Percentiles rank a stretch among this genome's conserved stretches.
Conservation (phyloP, 2,888 invertebrate species). For the Busseola fusca region DNA sequence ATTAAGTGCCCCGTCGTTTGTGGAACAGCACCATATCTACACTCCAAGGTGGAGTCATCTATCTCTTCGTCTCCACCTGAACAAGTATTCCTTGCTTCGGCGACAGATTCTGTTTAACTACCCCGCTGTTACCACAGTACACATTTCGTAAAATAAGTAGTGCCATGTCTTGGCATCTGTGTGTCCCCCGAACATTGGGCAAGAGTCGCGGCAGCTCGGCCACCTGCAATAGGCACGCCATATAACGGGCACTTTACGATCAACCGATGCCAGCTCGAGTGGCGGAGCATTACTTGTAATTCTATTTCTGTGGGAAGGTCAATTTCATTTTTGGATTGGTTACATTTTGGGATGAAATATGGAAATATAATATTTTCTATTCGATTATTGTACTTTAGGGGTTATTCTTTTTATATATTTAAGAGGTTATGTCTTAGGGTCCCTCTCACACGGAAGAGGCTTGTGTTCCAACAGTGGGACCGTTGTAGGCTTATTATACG, state of each 20-base stretch:
- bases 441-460: too few relatives aligned
- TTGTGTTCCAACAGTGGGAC: too few relatives aligned
- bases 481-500: too few relatives aligned
- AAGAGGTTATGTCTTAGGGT: too few relatives aligned
- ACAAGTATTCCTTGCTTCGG: too few relatives aligned
- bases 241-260: slow-evolving; percentile 50
- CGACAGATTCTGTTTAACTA: too few relatives aligned
- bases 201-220: slow-evolving; percentile 28
- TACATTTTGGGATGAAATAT: slow-evolving; percentile 4
- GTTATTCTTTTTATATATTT: background rate
- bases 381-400: background rate
- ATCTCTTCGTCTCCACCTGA: too few relatives aligned
- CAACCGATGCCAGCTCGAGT: slow-evolving; percentile 33
- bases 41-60: too few relatives aligned
- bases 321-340: slow-evolving; percentile 27
- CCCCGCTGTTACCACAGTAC: background rate
- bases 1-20: too few relatives aligned
- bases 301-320: slow-evolving; percentile 37
- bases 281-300: slow-evolving; percentile 37
- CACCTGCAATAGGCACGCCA: slow-evolving; percentile 51
- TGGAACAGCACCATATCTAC: too few relatives aligned
- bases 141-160: background rate
- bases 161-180: background rate
- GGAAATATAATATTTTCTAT: background rate
- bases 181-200: slow-evolving; percentile 15